Evolutionary conservation across 2,113 vertebrate genomes (phyloP), one percentile per base, ranked within the genome.

Genomic region (Clarias gariepinus): DNA sequence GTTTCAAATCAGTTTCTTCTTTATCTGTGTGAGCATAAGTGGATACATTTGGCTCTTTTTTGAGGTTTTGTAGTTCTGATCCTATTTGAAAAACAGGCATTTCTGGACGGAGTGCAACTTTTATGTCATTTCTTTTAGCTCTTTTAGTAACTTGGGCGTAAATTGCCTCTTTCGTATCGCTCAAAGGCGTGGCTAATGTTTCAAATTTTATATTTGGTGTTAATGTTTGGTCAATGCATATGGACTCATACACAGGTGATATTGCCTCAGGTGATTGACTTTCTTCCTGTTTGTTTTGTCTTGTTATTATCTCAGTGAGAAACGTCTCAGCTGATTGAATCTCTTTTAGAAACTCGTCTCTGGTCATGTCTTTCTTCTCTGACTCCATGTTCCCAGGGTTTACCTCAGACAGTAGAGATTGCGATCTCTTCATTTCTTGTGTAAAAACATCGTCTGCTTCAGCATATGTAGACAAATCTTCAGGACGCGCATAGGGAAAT

Each of bases 101-200:
- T 85, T 95, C 94, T 5, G 95, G 95, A 85, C 91, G 93, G 3
- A 93, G 82, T 18, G 94, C 93, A 81, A 96, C 91, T 89, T 95
- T 96, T 66, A 94, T 94, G 90, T 96, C 95, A 23, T 91, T 92
- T 86, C 94, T 95, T 92, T 95, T 96, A 55, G 94, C 94, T 36
- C 94, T 92, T 81, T 96, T 96, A 73, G 95, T 96, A 52, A 96
- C 95, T 88, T 96, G 95, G 55, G 95, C 95, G 25, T 96, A 96
- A 88, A 96, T 96, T 60, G 95, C 95, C 83, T 96, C 95, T 30
- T 94, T 94, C 9, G 85, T 73, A 10, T 94, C 94, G 61, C 92
- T 94, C 79, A 91, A 91, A 52, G 91, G 86, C 81, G 92, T 92
- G 76, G 76, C 90, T 82, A 91, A 89, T 82, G 94, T 93, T 90